These are phyloP conservation scores for Leptodactylus fallax DNA, from an alignment of 2,797 vertebrate genomes.

Conservation along the genomic window DNA sequence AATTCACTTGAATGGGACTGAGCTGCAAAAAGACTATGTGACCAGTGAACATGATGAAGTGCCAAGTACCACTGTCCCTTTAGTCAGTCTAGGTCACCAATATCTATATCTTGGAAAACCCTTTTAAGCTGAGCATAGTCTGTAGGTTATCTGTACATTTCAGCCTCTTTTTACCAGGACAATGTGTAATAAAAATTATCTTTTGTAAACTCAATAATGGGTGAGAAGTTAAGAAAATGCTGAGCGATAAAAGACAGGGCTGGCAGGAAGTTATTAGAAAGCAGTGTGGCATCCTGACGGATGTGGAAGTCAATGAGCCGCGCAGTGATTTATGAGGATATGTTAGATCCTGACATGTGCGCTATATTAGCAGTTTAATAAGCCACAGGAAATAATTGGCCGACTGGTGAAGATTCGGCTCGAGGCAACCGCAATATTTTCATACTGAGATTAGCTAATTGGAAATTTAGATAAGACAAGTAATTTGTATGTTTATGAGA, in stretches of 20 bases:
- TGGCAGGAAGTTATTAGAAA: constrained; percentile 51
- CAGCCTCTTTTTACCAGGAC: not conserved
- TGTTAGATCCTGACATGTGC: constrained; percentile 12
- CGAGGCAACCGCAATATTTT: constrained; percentile 4
- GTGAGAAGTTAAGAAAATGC: not conserved
- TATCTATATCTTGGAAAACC: no score
- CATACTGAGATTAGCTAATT: not conserved
- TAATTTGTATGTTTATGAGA: not conserved
- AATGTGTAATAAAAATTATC: not conserved
- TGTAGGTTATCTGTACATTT: not conserved
- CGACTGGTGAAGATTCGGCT: not conserved
- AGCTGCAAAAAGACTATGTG: no score
- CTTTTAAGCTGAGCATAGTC: no score
- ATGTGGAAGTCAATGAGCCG: constrained; percentile 42
- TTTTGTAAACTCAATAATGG: not conserved
- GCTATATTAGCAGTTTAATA: constrained; percentile 41
- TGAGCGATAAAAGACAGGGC: not conserved
- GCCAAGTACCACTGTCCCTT: no score
- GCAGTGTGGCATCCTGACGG: constrained; percentile 36
- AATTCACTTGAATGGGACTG: no score
- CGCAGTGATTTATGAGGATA: constrained; percentile 39
- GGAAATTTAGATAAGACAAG: not conserved
- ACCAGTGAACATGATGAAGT: no score
- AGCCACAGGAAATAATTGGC: constrained; percentile 58
- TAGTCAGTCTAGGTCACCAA: no score